Conservation (phyloP, 1,140 invertebrate species). For the Leptoteleia sp. region DNA sequence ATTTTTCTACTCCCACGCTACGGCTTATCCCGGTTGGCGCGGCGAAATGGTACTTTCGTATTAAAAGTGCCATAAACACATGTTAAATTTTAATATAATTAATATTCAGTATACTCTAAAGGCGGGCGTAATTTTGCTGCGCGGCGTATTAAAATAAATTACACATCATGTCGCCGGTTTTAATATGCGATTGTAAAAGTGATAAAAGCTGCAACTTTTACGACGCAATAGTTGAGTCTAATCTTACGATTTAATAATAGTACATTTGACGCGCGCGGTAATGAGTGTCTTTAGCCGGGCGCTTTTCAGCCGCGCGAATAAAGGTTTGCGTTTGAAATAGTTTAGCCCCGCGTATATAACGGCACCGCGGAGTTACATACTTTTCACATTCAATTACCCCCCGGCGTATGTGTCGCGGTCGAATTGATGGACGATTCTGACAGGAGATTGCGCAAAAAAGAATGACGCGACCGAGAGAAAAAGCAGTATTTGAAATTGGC, state of each 20-base stretch:
- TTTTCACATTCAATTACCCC: conserved; percentile 41
- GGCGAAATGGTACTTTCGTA: not conserved
- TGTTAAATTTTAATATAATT: conserved; percentile 22
- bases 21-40: too few relatives aligned
- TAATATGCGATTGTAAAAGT: conserved; percentile 19
- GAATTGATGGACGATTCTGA: conserved; percentile 54
- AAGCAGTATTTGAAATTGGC: conserved; percentile 54
- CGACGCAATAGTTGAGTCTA: conserved; percentile 16
- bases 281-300: too few relatives aligned
- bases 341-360: not conserved
- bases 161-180: conserved; percentile 20
- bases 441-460: conserved; percentile 46
- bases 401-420: conserved; percentile 41
- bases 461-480: not conserved
- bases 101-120: conserved; percentile 19
- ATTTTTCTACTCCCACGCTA: too few relatives aligned
- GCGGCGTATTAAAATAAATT: conserved; percentile 25
- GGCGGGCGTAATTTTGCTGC: conserved; percentile 14
- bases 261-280: too few relatives aligned
- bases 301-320: too few relatives aligned
- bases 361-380: conserved; percentile 2
- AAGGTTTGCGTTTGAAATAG: conserved; percentile 10
- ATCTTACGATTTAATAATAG: conserved; percentile 14
- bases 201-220: conserved; percentile 24
- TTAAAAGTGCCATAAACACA: conserved; percentile 19